Conservation (phyloP, 1,140 invertebrate species). For the Drosophila pseudoobscura region DNA sequence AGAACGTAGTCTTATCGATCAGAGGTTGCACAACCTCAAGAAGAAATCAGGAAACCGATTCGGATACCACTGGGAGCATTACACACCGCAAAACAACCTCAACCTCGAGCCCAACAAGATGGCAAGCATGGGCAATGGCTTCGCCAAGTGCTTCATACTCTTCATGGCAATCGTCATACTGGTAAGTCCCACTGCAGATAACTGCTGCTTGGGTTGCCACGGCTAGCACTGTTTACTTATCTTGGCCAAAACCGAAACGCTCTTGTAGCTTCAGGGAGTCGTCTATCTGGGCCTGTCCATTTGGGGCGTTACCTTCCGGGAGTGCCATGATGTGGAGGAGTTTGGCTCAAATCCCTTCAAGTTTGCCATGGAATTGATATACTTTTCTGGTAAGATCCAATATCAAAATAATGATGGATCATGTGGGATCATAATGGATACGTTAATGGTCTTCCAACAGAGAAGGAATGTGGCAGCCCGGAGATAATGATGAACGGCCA, state of each 20-base stretch:
- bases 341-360: conserved; percentile 55
- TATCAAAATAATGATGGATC: no score
- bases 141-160: conserved; percentile 78
- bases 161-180: conserved; percentile 79
- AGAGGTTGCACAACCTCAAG: conserved; percentile 44
- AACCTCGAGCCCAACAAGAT: conserved; percentile 25
- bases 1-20: conserved; percentile 46
- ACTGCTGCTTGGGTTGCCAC: neutral
- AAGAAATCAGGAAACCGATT: neutral
- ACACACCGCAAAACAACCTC: conserved; percentile 1
- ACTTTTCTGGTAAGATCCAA: conserved; percentile 56
- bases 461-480: conserved; percentile 47
- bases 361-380: conserved; percentile 71
- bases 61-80: neutral
- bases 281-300: conserved; percentile 62
- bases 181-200: conserved; percentile 53
- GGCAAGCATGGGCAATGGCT: conserved; percentile 68
- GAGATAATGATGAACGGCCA: neutral
- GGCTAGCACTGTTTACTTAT: neutral
- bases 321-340: conserved; percentile 45
- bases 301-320: conserved; percentile 64
- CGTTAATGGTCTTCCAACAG: conserved; percentile 7
- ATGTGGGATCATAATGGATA: no score
- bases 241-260: neutral
- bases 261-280: conserved; percentile 56